Evolutionary conservation across 2,888 invertebrate genomes (phyloP), one percentile per base, ranked within the genome.

Genomic region (Sarcophaga variegata): DNA sequence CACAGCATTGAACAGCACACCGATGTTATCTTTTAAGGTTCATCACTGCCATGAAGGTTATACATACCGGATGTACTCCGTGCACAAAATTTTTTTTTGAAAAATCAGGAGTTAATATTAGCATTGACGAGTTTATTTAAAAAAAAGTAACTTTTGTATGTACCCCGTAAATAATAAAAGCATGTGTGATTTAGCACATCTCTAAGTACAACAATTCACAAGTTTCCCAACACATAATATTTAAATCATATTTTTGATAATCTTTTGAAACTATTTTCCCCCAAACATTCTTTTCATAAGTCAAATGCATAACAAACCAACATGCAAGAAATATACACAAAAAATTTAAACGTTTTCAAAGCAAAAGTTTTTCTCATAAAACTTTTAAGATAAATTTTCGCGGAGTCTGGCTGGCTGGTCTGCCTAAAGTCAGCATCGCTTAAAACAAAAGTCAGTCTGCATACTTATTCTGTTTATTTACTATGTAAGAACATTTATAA

Each of bases 401-500:
- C 60, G 60, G 45, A 45, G 14, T 47, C 45, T 22, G 11, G 27
- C 14, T n/a, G 49, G 49, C 11, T 64, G 25, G 37, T 71, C 64
- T 71, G 54, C 71, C 71, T 71, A n/a, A 27, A 5, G 64, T 64
- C 37, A 6, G 37, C 6, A 37, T 49, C 14, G 22, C 45, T 47
- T 22, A 8, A 70, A 62, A 11, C 14, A 47, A 54, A 64, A 63
- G 37, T 69, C 66, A 47, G 59, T 71, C 14, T 71, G 60, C 6
- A 72, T 37, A 60, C 37, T 45, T 20, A 59, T 69, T 37, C 20
- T 47, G 2, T 37, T 37, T 1, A 37, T 37, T 17, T 69, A 64
- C 22, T 79, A 79, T 83, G n/a, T 63, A 25, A 70, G 54, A 59
- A 74, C 75, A 83, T 83, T 79, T 79, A 75, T 79, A 74, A 83